Base-by-base conservation (phyloP, 2,797 vertebrate genomes). In the Halcyon leucocephala region DNA sequence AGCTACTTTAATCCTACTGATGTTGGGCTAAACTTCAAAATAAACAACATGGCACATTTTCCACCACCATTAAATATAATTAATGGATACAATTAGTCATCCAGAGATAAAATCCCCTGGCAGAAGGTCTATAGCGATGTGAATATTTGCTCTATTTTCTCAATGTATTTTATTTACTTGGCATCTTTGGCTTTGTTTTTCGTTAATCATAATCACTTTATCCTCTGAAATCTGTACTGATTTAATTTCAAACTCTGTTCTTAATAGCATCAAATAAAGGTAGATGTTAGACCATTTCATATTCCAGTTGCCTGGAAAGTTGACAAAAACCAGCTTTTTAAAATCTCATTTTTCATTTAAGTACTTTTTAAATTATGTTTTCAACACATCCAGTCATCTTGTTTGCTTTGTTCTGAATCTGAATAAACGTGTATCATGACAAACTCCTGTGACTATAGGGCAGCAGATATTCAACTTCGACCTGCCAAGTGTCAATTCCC, bases 191-290 rank as follows among this genome's bases (percentile, higher is more conserved):
- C 52, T 86, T 93, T 93, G 72, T 71, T 93, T 94, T 94, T 81
- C 64, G 67, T 95, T 86, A 60, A 80, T 70, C 57, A 70, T 93
- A 93, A 92, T 90, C 64, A 64, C 82, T 94, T 95, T 80, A 94
- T 91, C 57, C 82, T 73, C 66, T 33, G 31, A 77, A 95, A 93
- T 73, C 77, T 49, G 10, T 64, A 84, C 48, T 61, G 82, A 90
- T 93, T 82, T 74, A 20, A 54, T 64, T 91, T 84, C 89, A 89
- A 82, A 82, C 67, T 82, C 74, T 73, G 60, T 51, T 89, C 73
- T 90, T 96, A 83, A 89, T 90, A 86, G 86, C 79, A 76, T 64
- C 71, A 82, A 93, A 93, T 84, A 81, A 88, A 83, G 20, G 28
- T 51, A 82, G 58, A 67, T 60, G 19, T 73, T 87, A 79, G 33